These are phyloP conservation scores for Agrilus mali DNA, from an alignment of 2,888 invertebrate species.

Conservation along the genomic window DNA sequence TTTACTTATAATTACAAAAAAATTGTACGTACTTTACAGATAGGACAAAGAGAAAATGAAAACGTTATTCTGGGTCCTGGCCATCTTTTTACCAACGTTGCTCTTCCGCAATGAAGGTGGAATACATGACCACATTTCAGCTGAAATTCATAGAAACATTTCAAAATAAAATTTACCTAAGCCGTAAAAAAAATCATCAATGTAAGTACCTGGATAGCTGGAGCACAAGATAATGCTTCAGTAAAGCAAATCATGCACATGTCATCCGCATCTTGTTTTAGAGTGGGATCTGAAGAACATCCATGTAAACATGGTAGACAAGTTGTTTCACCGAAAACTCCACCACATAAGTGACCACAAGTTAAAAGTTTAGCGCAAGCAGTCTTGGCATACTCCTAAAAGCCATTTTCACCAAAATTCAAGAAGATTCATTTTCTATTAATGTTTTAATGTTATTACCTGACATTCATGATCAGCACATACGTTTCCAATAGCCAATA, in stretches of 20 bases:
- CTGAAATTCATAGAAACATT: conserved; percentile 33
- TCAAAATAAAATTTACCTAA: conserved; percentile 1
- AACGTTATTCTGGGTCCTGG: conserved; percentile 93
- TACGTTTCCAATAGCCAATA: conserved; percentile 83
- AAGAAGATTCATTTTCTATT: too few relatives aligned
- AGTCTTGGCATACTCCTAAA: conserved; percentile 59
- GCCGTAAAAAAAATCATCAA: background rate
- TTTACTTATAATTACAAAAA: conserved; percentile 1
- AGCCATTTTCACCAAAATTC: background rate
- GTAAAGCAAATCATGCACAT: conserved; percentile 99
- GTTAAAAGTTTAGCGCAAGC: conserved; percentile 72
- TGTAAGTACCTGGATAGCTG: conserved; percentile 65
- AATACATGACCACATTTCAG: conserved; percentile 92
- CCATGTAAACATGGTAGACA: conserved; percentile 88
- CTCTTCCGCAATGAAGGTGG: conserved; percentile 82
- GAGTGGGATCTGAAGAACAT: conserved; percentile 42
- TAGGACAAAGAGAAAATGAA: conserved; percentile 90
- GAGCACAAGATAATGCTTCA: conserved; percentile 90
- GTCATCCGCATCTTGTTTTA: conserved; percentile 94
- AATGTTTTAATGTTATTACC: conserved; percentile 41
- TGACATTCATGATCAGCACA: conserved; percentile 92
- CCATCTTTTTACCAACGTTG: conserved; percentile 79
- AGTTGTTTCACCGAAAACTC: conserved; percentile 69
- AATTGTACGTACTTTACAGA: conserved; percentile 67
- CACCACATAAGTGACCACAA: conserved; percentile 92